Evolutionary conservation across 2,888 invertebrate genomes (phyloP).

Genomic region (Junonia oenone): DNA sequence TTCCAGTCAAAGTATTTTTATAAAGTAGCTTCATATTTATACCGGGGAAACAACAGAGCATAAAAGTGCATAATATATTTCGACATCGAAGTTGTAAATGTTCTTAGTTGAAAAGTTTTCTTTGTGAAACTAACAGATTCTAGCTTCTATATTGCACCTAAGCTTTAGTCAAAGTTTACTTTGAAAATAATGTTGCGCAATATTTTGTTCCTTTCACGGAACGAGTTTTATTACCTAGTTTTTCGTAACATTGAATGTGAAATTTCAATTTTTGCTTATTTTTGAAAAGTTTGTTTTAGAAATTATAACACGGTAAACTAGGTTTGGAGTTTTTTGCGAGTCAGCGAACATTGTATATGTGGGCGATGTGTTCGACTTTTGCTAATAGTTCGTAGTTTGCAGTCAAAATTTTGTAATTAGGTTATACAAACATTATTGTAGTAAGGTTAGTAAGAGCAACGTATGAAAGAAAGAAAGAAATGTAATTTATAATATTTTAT

Average conservation of each 20-base stretch:
- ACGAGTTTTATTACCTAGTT: slow-evolving; percentile 7
- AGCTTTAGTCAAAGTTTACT: slow-evolving; percentile 21
- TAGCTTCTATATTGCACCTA: slow-evolving; percentile 23
- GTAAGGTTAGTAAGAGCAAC: too few species aligned
- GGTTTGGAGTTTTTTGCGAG: too few species aligned
- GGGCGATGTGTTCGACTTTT: neutral
- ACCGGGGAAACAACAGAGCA: slow-evolving; percentile 18
- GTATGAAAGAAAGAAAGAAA: too few species aligned
- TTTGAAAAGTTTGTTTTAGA: neutral
- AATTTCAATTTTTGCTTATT: neutral
- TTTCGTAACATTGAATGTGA: neutral
- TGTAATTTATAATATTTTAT: too few species aligned
- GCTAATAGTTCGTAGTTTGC: too few species aligned
- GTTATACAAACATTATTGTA: too few species aligned
- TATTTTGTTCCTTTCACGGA: slow-evolving; percentile 8
- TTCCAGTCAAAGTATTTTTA: neutral
- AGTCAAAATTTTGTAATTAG: neutral
- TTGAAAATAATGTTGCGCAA: slow-evolving; percentile 17
- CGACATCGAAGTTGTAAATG: slow-evolving; percentile 30
- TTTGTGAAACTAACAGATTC: slow-evolving; percentile 28
- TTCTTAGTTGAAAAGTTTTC: slow-evolving; percentile 29
- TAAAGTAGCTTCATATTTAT: slow-evolving; percentile 11
- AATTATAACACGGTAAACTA: neutral
- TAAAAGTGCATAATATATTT: slow-evolving; percentile 31
- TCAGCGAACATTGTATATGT: too few species aligned